Evolutionary conservation across 2,113 vertebrate species (phyloP).

Genomic region (Muscicapa adusta): DNA sequence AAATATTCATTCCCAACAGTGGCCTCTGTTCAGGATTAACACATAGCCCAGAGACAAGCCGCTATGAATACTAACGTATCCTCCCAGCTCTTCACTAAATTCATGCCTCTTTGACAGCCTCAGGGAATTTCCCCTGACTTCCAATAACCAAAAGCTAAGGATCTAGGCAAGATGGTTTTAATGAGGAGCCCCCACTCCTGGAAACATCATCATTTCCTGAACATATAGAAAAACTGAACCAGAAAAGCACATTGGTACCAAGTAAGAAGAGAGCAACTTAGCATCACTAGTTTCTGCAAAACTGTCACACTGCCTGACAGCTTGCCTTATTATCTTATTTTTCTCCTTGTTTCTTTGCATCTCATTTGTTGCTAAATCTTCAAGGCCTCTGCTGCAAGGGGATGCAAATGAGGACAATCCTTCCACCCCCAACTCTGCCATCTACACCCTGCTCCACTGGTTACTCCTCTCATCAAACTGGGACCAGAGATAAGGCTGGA

Average conservation of each 20-base stretch:
- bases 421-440: fast-evolving
- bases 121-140: not conserved
- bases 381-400: not conserved
- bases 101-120: not conserved
- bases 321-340: not conserved
- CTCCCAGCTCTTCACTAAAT: not conserved
- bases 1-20: not conserved
- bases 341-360: not conserved
- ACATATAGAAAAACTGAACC: not conserved
- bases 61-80: not conserved
- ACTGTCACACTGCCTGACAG: not conserved
- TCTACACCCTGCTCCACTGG: not conserved
- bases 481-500: not conserved
- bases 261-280: not conserved
- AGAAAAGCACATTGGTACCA: not conserved
- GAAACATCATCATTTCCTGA: not conserved
- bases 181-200: not conserved
- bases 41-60: not conserved
- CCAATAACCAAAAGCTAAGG: not conserved
- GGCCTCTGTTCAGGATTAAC: not conserved
- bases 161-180: not conserved
- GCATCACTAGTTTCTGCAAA: not conserved
- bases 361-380: not conserved
- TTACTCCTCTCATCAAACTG: not conserved
- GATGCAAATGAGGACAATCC: not conserved